Evolutionary conservation across 2,888 invertebrate species (phyloP).

Genomic region (Amiota minor): DNA sequence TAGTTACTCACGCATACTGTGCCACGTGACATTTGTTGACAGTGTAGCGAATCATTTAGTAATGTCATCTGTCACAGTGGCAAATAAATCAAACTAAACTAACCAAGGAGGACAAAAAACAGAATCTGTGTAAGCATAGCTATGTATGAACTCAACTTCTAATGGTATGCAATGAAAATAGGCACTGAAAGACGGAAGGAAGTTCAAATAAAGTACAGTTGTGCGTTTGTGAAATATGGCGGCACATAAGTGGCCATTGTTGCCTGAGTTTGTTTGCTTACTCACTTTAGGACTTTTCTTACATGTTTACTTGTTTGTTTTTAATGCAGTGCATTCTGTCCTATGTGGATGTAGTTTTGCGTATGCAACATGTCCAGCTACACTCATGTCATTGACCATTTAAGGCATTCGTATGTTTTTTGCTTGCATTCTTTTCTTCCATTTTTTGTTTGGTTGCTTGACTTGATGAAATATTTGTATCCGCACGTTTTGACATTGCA

Average conservation of each 20-base stretch:
- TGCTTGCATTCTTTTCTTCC: neutral
- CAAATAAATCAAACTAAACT: constrained; percentile 24
- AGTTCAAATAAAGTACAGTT: constrained; percentile 17
- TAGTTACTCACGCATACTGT: neutral
- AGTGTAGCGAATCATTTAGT: constrained; percentile 12
- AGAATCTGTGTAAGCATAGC: neutral
- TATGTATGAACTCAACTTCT: neutral
- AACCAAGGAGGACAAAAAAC: neutral
- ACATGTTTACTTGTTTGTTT: constrained; percentile 5
- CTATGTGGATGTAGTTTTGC: neutral
- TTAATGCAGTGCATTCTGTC: neutral
- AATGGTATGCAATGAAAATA: neutral
- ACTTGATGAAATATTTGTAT: constrained; percentile 28
- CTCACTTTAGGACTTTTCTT: neutral
- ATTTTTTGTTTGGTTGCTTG: neutral
- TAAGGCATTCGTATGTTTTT: neutral
- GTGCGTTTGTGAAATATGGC: constrained; percentile 9
- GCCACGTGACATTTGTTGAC: constrained; percentile 11
- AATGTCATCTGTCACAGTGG: constrained; percentile 26
- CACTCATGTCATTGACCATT: constrained; percentile 8
- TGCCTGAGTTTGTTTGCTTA: neutral
- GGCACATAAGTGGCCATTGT: neutral
- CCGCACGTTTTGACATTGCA: constrained; percentile 26
- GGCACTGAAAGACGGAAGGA: neutral
- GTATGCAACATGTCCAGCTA: neutral